Conservation (phyloP, 2,888 invertebrate genomes). For the Lasiommata megera region DNA sequence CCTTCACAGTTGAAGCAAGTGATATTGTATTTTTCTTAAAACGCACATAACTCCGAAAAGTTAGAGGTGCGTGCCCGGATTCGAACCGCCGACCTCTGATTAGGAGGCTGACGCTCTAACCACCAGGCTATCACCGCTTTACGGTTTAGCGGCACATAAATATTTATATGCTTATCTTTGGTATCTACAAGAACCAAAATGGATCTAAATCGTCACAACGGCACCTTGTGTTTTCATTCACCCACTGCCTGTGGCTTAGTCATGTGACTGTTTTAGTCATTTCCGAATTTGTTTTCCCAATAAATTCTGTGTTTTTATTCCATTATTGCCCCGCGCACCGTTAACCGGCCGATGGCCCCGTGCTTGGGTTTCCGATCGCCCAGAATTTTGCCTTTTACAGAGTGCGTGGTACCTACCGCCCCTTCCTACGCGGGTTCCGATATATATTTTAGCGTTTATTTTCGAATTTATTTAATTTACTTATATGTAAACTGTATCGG, state of each 20-base stretch:
- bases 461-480: not conserved
- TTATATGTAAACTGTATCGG: no score
- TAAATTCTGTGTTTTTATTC: constrained; percentile 26
- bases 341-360: constrained; percentile 53
- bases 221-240: not conserved
- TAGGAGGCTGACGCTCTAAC: no score
- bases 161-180: no score
- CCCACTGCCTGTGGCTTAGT: not conserved
- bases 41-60: no score
- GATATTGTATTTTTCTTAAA: no score
- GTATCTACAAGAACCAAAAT: no score
- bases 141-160: no score
- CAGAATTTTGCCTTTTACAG: constrained; percentile 37
- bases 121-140: no score
- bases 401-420: constrained; percentile 25
- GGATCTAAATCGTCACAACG: no score
- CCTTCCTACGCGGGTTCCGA: constrained; percentile 24
- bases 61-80: no score
- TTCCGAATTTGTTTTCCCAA: constrained; percentile 25
- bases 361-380: constrained; percentile 27
- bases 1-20: no score
- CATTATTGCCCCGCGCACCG: constrained; percentile 29
- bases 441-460: not conserved
- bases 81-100: no score
- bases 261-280: constrained; percentile 11